phyloP scores from a whole-genome alignment of 2,888 invertebrate genomes.

The Perizoma affinitatum region DNA sequence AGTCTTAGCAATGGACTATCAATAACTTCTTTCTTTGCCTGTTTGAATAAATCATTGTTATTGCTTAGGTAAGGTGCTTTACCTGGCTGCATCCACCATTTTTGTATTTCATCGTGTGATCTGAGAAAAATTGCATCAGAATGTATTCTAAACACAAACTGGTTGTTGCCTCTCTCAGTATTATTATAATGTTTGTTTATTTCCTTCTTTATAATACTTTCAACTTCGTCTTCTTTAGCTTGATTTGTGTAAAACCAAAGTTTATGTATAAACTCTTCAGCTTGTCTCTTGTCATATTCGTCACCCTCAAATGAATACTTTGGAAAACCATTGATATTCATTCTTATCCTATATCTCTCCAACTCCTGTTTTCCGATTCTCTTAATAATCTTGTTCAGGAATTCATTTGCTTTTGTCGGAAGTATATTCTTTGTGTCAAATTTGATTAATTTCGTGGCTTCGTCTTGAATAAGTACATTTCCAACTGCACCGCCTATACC shows the following conservation, averaged over 20 bases:
- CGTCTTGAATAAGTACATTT: conserved; percentile 44
- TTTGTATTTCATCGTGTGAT: conserved; percentile 55
- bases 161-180: conserved; percentile 39
- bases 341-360: conserved; percentile 40
- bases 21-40: conserved; percentile 49
- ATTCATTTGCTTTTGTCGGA: conserved; percentile 40
- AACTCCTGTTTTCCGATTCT: conserved; percentile 11
- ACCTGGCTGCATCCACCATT: conserved; percentile 52
- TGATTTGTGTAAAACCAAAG: conserved; percentile 56
- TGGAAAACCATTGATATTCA: conserved; percentile 47
- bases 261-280: conserved; percentile 46
- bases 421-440: conserved; percentile 39
- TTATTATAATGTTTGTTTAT: conserved; percentile 43
- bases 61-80: conserved; percentile 46
- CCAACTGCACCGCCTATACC: conserved; percentile 54
- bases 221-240: conserved; percentile 49
- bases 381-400: conserved; percentile 37
- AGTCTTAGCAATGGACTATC: conserved; percentile 50
- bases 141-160: conserved; percentile 47
- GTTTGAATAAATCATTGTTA: conserved; percentile 43
- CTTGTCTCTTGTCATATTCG: conserved; percentile 44
- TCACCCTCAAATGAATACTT: conserved; percentile 44
- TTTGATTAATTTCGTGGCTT: conserved; percentile 36
- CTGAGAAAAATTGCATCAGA: conserved; percentile 52
- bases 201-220: conserved; percentile 46